Evolutionary conservation across 2,797 vertebrate species (phyloP).

Genomic region (Phoeniculus purpureus): DNA sequence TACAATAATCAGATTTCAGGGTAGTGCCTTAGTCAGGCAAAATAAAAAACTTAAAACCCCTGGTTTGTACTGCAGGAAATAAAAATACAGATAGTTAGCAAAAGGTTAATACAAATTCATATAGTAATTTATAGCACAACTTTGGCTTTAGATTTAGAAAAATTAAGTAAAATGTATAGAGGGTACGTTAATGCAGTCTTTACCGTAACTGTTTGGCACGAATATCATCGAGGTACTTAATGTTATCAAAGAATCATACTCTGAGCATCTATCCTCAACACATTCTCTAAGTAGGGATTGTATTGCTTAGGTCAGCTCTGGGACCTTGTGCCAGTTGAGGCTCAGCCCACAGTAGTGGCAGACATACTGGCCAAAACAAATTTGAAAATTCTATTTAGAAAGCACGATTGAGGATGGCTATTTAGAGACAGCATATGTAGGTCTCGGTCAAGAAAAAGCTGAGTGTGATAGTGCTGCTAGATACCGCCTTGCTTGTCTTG

Average conservation of each 20-base stretch:
- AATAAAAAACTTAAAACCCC: background rate
- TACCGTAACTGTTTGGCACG: background rate
- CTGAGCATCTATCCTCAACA: background rate
- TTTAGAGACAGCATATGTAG: background rate
- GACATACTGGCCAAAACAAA: background rate
- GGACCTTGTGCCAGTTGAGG: background rate
- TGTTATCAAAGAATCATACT: background rate
- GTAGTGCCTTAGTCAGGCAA: background rate
- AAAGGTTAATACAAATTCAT: background rate
- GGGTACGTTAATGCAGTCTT: background rate
- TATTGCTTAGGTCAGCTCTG: background rate
- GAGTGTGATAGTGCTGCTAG: background rate
- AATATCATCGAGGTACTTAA: background rate
- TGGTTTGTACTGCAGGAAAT: background rate
- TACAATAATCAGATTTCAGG: background rate
- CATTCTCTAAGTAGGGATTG: background rate
- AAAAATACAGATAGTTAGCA: background rate
- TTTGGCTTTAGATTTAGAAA: background rate
- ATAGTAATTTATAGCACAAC: background rate
- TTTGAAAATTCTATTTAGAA: background rate
- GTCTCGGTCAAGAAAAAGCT: background rate
- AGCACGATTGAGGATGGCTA: background rate
- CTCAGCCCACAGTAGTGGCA: background rate
- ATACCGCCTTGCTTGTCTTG: background rate
- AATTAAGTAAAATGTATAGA: background rate